These are phyloP conservation scores for Pontoporia blainvillei DNA, from an alignment of 2,113 vertebrate genomes.

Conservation along the genomic window DNA sequence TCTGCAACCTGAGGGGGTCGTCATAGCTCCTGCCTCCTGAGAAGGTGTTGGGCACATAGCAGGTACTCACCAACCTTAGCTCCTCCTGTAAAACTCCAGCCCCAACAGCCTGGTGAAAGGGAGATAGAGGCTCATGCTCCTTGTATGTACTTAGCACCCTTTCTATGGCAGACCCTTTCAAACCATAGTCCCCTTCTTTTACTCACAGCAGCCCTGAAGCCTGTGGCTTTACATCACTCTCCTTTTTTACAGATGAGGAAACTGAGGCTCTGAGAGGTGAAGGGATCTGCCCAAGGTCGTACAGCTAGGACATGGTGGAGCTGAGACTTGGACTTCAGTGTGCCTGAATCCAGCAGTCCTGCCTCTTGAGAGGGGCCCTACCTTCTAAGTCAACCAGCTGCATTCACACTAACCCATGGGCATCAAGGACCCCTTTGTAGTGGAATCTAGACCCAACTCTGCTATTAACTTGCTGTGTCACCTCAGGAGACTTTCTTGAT, in stretches of 20 bases:
- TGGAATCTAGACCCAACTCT: background rate
- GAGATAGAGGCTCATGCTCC: fast-evolving
- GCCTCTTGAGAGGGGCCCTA: background rate
- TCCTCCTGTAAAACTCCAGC: background rate
- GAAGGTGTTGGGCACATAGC: background rate
- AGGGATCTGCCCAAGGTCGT: background rate
- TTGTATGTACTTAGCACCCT: fast-evolving
- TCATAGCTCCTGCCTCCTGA: background rate
- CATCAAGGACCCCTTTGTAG: background rate
- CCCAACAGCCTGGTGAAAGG: background rate
- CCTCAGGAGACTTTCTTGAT: background rate
- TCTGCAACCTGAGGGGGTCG: background rate
- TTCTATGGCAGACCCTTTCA: background rate
- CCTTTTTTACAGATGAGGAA: background rate
- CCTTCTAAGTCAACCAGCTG: background rate
- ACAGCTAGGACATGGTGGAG: background rate
- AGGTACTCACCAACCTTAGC: background rate
- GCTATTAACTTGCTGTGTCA: background rate
- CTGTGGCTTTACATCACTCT: background rate
- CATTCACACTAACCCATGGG: background rate
- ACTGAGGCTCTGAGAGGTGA: background rate
- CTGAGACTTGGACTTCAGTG: background rate
- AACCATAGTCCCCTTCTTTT: background rate
- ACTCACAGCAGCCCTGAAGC: background rate
- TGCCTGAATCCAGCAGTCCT: background rate